Evolutionary conservation across 1,140 invertebrate species (phyloP).

Genomic region (Harpegnathos saltator): DNA sequence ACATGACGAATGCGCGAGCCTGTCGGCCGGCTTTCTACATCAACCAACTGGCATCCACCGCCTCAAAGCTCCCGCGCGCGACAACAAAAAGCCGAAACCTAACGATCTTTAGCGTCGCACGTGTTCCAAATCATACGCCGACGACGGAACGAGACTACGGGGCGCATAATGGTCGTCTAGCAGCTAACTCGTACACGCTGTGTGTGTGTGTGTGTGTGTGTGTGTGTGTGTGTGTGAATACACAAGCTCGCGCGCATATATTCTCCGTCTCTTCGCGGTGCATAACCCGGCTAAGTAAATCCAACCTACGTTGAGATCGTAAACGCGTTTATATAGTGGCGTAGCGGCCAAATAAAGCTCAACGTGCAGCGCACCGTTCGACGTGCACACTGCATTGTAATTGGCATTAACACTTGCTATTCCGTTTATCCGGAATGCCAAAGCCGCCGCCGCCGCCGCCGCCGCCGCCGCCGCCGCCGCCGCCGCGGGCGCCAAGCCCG

Average conservation of each 20-base stretch:
- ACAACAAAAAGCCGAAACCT: constrained; percentile 25
- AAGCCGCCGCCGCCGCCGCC: not conserved
- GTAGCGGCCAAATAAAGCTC: constrained; percentile 47
- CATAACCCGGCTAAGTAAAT: constrained; percentile 70
- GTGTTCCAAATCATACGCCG: constrained; percentile 50
- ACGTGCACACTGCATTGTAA: constrained; percentile 39
- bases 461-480: not conserved
- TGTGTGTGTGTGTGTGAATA: too few relatives aligned
- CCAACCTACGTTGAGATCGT: constrained; percentile 70
- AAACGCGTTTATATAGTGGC: constrained; percentile 70
- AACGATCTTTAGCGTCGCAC: constrained; percentile 35
- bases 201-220: too few relatives aligned
- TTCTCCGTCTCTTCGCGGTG: constrained; percentile 31
- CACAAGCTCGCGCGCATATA: not conserved
- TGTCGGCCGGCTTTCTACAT: not conserved
- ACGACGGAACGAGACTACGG: constrained; percentile 21
- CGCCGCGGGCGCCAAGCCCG: not conserved
- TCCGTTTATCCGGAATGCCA: constrained; percentile 42
- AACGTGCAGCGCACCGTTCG: not conserved
- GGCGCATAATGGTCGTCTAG: constrained; percentile 57
- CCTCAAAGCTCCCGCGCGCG: constrained; percentile 27
- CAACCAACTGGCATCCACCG: not conserved
- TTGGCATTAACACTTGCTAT: constrained; percentile 49
- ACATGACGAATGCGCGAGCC: too few relatives aligned
- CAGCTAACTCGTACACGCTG: constrained; percentile 35